Evolutionary conservation across 1,140 invertebrate species (phyloP).

Genomic region (Solen grandis): DNA sequence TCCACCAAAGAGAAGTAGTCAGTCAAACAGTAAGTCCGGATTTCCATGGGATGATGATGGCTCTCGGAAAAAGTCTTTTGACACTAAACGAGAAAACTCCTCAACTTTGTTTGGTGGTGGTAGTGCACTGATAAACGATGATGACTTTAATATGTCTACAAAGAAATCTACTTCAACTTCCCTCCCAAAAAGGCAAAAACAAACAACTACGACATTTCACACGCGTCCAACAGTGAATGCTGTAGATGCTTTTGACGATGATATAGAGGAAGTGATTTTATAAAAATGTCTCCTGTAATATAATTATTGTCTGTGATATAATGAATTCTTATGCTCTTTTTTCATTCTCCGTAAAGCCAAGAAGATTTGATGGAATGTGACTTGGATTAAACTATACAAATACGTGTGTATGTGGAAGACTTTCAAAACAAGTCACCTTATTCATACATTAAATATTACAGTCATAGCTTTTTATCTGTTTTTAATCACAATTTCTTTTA

Average conservation of each 20-base stretch:
- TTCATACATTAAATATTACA: no score
- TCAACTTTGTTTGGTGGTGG: slow-evolving; percentile 65
- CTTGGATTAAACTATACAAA: no score
- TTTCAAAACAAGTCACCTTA: no score
- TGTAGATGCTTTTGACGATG: slow-evolving; percentile 68
- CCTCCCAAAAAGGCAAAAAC: slow-evolving; percentile 54
- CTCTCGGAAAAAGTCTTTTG: slow-evolving; percentile 6
- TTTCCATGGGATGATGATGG: slow-evolving; percentile 66
- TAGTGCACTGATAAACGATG: slow-evolving; percentile 61
- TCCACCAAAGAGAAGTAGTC: slow-evolving; percentile 14
- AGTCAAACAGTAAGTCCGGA: background rate
- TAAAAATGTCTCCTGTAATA: no score
- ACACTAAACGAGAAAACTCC: slow-evolving; percentile 58
- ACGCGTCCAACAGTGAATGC: slow-evolving; percentile 64
- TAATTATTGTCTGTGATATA: no score
- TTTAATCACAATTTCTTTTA: no score
- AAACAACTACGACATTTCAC: slow-evolving; percentile 58
- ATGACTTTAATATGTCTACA: slow-evolving; percentile 52
- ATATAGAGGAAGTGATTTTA: slow-evolving; percentile 73
- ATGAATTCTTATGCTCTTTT: no score
- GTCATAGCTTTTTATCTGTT: no score
- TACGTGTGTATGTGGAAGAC: no score
- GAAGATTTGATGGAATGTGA: no score
- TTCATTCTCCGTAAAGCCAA: no score
- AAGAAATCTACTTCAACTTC: slow-evolving; percentile 19